Evolutionary conservation across 2,888 invertebrate genomes (phyloP).

Genomic region (Drosophila greeni): DNA sequence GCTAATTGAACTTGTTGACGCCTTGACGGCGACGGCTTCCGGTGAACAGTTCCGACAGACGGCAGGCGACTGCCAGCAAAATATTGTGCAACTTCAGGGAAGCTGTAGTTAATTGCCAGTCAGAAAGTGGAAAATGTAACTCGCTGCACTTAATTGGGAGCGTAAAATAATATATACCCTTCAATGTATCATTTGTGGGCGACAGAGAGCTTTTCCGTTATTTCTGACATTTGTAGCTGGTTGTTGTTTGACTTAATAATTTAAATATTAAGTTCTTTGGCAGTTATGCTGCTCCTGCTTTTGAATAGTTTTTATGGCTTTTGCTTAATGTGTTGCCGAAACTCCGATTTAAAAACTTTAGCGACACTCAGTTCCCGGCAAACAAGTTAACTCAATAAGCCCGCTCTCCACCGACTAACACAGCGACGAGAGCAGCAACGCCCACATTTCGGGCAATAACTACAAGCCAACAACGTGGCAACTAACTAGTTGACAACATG

Average conservation of each 20-base stretch:
- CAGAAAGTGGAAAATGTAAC: neutral
- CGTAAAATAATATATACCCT: neutral
- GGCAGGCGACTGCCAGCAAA: constrained; percentile 15
- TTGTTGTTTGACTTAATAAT: neutral
- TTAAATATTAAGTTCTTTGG: neutral
- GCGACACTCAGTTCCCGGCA: constrained; percentile 29
- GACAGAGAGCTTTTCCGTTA: neutral
- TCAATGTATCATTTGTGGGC: neutral
- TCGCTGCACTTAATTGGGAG: neutral
- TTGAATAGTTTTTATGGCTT: constrained; percentile 6
- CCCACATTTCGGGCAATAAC: constrained; percentile 6
- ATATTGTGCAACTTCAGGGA: constrained; percentile 29
- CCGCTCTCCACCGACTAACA: constrained; percentile 9
- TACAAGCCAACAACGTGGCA: constrained; percentile 41
- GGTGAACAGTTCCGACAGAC: constrained; percentile 8
- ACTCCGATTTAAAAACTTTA: constrained; percentile 30
- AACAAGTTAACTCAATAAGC: constrained; percentile 42
- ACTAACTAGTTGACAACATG: constrained; percentile 73
- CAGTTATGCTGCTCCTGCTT: no score
- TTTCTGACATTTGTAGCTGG: neutral
- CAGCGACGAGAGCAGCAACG: constrained; percentile 29
- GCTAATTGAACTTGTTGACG: constrained; percentile 60
- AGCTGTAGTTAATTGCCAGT: constrained; percentile 18
- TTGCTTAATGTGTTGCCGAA: constrained; percentile 12
- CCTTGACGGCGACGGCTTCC: constrained; percentile 22